Percentiles rank a stretch among this genome's conserved stretches.
These are phyloP conservation scores for Grammomys dolichurus DNA, from an alignment of 2,113 vertebrate genomes.

Conservation along the genomic window DNA sequence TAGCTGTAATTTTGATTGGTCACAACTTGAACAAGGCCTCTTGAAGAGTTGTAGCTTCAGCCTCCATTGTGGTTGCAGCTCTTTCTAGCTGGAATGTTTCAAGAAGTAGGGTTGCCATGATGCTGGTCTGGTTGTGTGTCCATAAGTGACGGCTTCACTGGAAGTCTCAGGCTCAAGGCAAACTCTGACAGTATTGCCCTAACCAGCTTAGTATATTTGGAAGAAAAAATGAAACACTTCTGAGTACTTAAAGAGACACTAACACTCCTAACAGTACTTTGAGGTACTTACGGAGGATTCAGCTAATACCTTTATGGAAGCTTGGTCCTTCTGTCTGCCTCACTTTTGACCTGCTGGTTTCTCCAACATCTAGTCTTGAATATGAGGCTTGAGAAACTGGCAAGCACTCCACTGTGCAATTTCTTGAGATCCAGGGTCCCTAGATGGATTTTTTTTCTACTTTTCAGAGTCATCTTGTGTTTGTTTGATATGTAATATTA, in stretches of 20 bases:
- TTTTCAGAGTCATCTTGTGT: not conserved
- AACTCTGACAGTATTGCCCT: not conserved
- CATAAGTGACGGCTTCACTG: not conserved
- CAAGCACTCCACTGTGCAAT: not conserved
- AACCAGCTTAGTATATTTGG: not conserved
- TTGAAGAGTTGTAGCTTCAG: not conserved
- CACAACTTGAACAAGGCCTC: not conserved
- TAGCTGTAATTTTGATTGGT: not conserved
- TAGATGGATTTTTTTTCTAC: not conserved
- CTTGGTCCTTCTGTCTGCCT: not conserved
- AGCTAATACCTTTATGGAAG: too few species aligned
- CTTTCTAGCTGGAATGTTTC: not conserved
- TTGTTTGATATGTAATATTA: not conserved
- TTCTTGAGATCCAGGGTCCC: not conserved
- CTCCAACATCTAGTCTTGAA: not conserved
- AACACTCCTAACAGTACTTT: not conserved
- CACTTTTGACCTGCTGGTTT: not conserved
- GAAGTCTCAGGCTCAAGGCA: not conserved
- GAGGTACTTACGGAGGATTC: not conserved
- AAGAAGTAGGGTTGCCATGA: not conserved
- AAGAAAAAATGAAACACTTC: not conserved
- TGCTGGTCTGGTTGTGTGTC: not conserved
- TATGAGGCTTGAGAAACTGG: not conserved
- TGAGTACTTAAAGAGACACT: not conserved
- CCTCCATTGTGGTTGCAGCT: not conserved